Conservation (phyloP, 2,113 vertebrate genomes). For the Rutilus rutilus region DNA sequence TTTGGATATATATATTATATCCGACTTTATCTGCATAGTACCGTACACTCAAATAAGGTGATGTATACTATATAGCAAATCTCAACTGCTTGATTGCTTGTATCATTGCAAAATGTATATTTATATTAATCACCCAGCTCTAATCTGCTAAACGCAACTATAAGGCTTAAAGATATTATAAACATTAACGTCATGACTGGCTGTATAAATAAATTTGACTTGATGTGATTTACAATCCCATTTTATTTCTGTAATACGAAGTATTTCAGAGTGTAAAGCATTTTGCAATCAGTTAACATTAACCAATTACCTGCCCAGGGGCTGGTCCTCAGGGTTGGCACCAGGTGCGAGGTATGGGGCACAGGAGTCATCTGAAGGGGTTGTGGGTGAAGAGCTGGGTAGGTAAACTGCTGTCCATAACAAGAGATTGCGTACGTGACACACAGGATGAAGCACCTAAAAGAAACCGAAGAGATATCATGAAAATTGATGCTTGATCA, state of each 20-base stretch:
- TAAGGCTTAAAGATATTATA: too few relatives aligned
- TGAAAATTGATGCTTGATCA: neutral
- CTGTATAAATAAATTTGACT: too few relatives aligned
- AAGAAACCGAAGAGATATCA: neutral
- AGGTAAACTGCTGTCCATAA: slow-evolving; percentile 97
- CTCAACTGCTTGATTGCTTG: too few relatives aligned
- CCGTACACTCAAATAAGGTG: too few relatives aligned
- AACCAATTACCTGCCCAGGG: slow-evolving; percentile 86
- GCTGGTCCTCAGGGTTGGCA: slow-evolving; percentile 86
- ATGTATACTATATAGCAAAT: too few relatives aligned
- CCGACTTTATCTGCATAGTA: too few relatives aligned
- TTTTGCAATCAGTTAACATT: neutral
- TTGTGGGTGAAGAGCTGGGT: slow-evolving; percentile 92
- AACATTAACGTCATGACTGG: too few relatives aligned
- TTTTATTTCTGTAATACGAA: neutral
- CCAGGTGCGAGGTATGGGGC: slow-evolving; percentile 89
- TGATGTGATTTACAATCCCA: neutral
- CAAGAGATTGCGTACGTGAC: slow-evolving; percentile 95
- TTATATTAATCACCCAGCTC: too few relatives aligned
- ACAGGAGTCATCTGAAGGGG: slow-evolving; percentile 89
- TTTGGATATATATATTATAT: too few relatives aligned
- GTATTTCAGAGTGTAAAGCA: neutral
- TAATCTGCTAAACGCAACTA: too few relatives aligned
- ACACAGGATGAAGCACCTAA: slow-evolving; percentile 96
- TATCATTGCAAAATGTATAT: too few relatives aligned